A percentile compares a stretch with the other conserved stretches of the same genome.
These are phyloP conservation scores for Sebastes iracundus DNA, from an alignment of 2,797 vertebrate genomes.

Conservation along the genomic window DNA sequence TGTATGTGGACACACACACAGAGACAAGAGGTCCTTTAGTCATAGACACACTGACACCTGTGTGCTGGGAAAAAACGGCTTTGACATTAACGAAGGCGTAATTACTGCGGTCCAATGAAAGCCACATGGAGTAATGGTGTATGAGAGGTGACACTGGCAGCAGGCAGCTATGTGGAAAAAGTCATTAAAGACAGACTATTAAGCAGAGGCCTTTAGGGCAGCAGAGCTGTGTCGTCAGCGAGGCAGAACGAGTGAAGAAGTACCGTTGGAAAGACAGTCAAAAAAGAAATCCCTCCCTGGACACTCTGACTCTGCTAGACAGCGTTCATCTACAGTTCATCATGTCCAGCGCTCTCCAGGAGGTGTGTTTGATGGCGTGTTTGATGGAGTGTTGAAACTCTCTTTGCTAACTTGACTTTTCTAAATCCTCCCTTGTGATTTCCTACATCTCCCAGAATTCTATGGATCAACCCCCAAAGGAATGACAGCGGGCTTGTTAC, in stretches of 20 bases:
- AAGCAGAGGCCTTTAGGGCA: conserved; percentile 51
- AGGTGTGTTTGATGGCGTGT: neutral
- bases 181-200: conserved; percentile 69
- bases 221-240: conserved; percentile 38
- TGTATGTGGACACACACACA: neutral
- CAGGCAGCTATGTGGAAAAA: conserved; percentile 71
- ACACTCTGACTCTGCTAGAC: neutral
- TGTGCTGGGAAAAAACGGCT: neutral
- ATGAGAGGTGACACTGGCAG: conserved; percentile 38
- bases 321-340: neutral
- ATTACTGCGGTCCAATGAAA: conserved; percentile 42
- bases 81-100: conserved; percentile 45
- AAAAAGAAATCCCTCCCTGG: no score
- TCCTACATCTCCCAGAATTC: neutral
- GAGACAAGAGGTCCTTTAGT: neutral
- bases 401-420: neutral
- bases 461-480: neutral
- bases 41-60: conserved; percentile 10
- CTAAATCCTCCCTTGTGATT: neutral
- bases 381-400: neutral
- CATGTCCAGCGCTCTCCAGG: neutral
- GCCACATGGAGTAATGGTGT: conserved; percentile 52
- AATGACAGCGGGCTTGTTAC: neutral
- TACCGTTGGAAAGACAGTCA: conserved; percentile 8
- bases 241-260: conserved; percentile 45